Conservation (phyloP, 2,888 invertebrate genomes). For the Conomelus anceps region DNA sequence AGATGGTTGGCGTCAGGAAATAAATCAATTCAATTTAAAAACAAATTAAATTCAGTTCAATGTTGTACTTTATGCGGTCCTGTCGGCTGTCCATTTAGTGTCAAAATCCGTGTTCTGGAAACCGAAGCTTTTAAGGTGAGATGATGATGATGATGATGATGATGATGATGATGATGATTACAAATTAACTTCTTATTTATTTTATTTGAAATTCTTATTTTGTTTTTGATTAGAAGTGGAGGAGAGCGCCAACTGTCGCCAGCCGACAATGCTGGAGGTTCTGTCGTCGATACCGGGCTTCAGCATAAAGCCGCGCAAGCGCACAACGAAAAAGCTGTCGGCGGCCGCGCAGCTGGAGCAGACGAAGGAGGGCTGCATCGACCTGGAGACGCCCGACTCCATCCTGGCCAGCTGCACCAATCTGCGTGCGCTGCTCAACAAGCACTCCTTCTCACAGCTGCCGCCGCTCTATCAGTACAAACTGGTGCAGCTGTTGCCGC, state of each 20-base stretch:
- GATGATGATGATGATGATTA: not conserved
- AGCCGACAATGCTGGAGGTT: slow-evolving; percentile 80
- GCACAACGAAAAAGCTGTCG: slow-evolving; percentile 76
- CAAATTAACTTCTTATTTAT: not conserved
- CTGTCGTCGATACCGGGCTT: slow-evolving; percentile 86
- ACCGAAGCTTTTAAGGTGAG: too few relatives aligned
- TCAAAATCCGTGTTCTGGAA: too few relatives aligned
- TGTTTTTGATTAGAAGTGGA: slow-evolving; percentile 35
- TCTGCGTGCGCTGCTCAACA: slow-evolving; percentile 79
- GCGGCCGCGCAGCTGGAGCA: slow-evolving; percentile 89
- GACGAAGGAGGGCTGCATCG: slow-evolving; percentile 88
- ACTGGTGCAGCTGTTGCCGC: slow-evolving; percentile 82
- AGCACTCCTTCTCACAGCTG: slow-evolving; percentile 82
- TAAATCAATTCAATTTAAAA: too few relatives aligned
- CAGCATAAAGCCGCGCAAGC: slow-evolving; percentile 65
- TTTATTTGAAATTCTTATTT: slow-evolving; percentile 1
- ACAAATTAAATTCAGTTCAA: too few relatives aligned
- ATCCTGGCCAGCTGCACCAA: slow-evolving; percentile 80
- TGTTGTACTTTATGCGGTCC: too few relatives aligned
- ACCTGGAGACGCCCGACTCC: slow-evolving; percentile 92
- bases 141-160: too few relatives aligned
- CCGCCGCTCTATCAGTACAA: slow-evolving; percentile 88
- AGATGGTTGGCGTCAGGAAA: too few relatives aligned
- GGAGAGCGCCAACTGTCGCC: slow-evolving; percentile 39
- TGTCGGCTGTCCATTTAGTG: too few relatives aligned